These are phyloP conservation scores for Eretmochelys imbricata DNA, from an alignment of 2,113 vertebrate genomes.

Conservation along the genomic window DNA sequence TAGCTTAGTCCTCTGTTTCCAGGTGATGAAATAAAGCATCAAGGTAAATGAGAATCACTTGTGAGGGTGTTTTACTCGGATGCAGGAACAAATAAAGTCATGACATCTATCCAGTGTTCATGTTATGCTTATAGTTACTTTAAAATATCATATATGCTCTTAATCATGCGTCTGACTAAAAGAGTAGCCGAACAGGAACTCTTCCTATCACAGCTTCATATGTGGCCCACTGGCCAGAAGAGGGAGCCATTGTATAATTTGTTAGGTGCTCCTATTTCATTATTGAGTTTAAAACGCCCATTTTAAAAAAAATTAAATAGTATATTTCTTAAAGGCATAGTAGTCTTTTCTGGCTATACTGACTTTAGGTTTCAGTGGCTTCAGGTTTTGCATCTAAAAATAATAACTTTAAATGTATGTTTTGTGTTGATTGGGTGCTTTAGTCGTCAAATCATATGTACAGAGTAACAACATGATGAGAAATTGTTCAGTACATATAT, in stretches of 20 bases:
- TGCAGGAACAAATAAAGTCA: background rate
- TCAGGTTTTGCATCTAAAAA: background rate
- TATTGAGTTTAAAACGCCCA: too few species aligned
- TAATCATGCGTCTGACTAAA: background rate
- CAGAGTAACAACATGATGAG: background rate
- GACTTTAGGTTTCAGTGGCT: background rate
- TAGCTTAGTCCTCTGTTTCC: background rate
- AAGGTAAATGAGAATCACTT: background rate
- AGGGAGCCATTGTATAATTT: slow-evolving; percentile 49
- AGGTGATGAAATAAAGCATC: background rate
- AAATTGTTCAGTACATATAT: background rate
- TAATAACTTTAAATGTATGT: background rate
- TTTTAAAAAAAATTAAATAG: background rate
- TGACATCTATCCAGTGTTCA: background rate
- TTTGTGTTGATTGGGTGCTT: background rate
- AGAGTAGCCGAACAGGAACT: background rate
- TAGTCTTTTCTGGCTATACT: background rate
- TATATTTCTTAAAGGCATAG: background rate
- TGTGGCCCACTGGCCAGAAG: slow-evolving; percentile 41
- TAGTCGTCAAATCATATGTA: background rate
- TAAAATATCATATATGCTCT: accelerated
- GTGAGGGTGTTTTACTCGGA: background rate
- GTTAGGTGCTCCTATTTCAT: background rate
- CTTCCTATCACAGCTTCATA: accelerated
- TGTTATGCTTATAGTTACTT: background rate